These are phyloP conservation scores for Notodonta ziczac DNA, from an alignment of 2,888 invertebrate species.

Conservation along the genomic window DNA sequence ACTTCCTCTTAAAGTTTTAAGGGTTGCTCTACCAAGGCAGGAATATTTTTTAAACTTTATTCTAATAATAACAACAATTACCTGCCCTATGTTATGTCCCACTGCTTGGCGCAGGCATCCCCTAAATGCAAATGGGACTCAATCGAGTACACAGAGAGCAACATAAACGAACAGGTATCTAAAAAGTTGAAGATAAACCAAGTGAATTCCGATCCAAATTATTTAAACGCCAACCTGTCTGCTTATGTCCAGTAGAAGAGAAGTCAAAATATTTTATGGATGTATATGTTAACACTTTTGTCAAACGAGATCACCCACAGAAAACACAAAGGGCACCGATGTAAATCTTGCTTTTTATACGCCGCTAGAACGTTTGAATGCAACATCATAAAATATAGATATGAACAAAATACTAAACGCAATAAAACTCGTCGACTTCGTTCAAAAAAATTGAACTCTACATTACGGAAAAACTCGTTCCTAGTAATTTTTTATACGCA, in stretches of 20 bases:
- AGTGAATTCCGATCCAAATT: constrained; percentile 29
- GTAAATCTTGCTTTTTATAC: constrained; percentile 71
- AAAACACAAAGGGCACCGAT: constrained; percentile 71
- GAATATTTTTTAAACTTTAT: not conserved
- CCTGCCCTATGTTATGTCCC: no score
- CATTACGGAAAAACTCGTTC: constrained; percentile 62
- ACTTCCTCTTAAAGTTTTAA: constrained; percentile 29
- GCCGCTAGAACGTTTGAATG: constrained; percentile 62
- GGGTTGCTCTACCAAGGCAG: constrained; percentile 25
- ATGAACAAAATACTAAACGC: constrained; percentile 73
- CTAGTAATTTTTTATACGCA: constrained; percentile 63
- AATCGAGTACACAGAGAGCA: no score
- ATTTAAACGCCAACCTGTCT: constrained; percentile 52
- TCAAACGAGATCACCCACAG: constrained; percentile 75
- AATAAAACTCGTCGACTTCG: constrained; percentile 65
- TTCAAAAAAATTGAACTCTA: constrained; percentile 54
- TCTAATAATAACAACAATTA: not conserved
- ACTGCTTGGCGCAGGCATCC: no score
- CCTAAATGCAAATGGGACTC: no score
- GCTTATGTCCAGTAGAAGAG: constrained; percentile 67
- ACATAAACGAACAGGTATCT: no score
- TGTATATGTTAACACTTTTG: constrained; percentile 81
- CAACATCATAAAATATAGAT: constrained; percentile 75
- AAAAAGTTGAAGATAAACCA: constrained; percentile 6
- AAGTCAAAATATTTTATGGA: constrained; percentile 83